Conservation (phyloP, 2,797 vertebrate genomes). For the Graptemys geographica region DNA sequence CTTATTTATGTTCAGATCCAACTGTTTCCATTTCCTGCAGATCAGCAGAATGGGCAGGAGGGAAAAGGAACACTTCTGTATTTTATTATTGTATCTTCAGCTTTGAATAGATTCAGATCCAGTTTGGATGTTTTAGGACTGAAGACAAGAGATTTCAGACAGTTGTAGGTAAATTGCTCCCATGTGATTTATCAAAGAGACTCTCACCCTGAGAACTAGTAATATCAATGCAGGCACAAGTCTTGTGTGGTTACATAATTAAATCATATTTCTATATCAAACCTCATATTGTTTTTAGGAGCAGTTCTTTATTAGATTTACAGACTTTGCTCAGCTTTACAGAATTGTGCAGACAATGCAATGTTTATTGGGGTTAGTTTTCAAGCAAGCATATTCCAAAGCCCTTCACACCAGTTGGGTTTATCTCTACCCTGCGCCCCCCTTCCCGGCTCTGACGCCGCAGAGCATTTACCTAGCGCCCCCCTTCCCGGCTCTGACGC, state of each 20-base stretch:
- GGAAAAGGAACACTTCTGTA: constrained; percentile 5
- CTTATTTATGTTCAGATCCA: not conserved
- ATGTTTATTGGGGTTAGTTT: no score
- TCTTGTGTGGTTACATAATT: not conserved
- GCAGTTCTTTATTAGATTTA: not conserved
- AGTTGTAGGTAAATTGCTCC: accelerated
- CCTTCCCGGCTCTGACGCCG: no score
- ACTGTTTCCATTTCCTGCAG: constrained; percentile 56
- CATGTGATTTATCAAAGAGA: accelerated
- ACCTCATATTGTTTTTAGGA: not conserved
- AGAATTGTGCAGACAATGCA: not conserved
- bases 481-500: no score
- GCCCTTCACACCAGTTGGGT: no score
- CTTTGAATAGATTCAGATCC: not conserved
- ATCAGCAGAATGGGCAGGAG: not conserved
- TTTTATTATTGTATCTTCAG: not conserved
- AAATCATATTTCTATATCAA: accelerated
- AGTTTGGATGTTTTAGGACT: accelerated
- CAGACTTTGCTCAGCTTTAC: no score
- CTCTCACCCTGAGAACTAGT: not conserved
- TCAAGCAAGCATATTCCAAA: no score
- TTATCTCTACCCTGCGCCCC: no score
- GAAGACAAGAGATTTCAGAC: not conserved
- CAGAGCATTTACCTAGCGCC: no score
- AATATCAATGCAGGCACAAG: accelerated